Evolutionary conservation across 2,797 vertebrate species (phyloP).

Genomic region (Danio jaintianensis): DNA sequence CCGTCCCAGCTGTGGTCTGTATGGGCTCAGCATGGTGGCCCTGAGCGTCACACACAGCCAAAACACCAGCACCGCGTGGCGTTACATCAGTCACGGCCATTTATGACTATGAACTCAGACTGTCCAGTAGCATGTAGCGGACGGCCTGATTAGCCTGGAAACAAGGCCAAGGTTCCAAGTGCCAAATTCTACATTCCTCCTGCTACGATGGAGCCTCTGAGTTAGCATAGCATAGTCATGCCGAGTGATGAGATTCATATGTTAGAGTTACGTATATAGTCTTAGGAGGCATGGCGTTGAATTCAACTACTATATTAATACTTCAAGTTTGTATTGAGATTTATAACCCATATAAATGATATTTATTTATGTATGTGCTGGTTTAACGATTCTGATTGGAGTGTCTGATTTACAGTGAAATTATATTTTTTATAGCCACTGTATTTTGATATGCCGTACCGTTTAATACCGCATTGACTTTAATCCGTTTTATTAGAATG

Average conservation of each 20-base stretch:
- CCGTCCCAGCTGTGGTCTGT: conserved; percentile 50
- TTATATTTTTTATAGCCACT: conserved; percentile 83
- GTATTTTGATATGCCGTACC: conserved; percentile 80
- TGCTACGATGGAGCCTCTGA: conserved; percentile 43
- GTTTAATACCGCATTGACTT: conserved; percentile 72
- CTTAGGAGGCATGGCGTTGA: conserved; percentile 51
- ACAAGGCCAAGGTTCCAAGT: conserved; percentile 39
- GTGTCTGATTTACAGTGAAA: conserved; percentile 74
- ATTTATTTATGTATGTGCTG: conserved; percentile 85
- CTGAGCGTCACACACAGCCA: conserved; percentile 44
- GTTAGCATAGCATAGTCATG: conserved; percentile 48
- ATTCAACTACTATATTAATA: conserved; percentile 58
- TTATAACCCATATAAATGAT: conserved; percentile 82
- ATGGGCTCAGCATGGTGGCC: conserved; percentile 49
- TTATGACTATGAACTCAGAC: conserved; percentile 58
- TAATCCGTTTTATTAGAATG: conserved; percentile 75
- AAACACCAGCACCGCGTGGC: conserved; percentile 35
- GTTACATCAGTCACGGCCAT: conserved; percentile 53
- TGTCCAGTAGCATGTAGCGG: conserved; percentile 55
- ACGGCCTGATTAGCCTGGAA: conserved; percentile 48
- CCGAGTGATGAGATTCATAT: conserved; percentile 67
- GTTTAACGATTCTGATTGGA: conserved; percentile 75
- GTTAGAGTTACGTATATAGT: conserved; percentile 45
- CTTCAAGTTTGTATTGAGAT: conserved; percentile 79
- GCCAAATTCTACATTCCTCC: conserved; percentile 46